Conservation (phyloP, 2,797 vertebrate genomes). For the Smutsia gigantea region DNA sequence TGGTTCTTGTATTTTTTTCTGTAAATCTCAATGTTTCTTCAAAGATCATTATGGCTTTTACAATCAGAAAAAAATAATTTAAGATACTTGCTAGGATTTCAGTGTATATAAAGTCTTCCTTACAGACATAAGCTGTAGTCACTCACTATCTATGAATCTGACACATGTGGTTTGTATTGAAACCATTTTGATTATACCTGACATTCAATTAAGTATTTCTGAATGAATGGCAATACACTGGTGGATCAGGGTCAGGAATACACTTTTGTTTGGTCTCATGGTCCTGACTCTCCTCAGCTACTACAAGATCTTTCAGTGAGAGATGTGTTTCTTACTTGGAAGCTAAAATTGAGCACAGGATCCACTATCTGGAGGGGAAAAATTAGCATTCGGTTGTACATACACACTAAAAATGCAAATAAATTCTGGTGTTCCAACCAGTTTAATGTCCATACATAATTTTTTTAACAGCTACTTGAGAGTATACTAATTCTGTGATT, state of each 20-base stretch:
- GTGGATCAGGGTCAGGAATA: not conserved
- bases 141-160: not conserved
- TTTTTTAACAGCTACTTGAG: not conserved
- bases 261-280: not conserved
- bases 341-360: not conserved
- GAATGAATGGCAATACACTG: not conserved
- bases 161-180: not conserved
- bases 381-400: not conserved
- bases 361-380: not conserved
- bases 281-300: not conserved
- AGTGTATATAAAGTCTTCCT: not conserved
- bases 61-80: not conserved
- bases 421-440: not conserved
- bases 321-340: not conserved
- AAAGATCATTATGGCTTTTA: slow-evolving; percentile 23
- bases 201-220: not conserved
- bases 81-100: not conserved
- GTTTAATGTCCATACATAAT: not conserved
- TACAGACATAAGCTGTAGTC: not conserved
- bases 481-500: slow-evolving; percentile 30
- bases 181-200: slow-evolving; percentile 4
- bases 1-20: slow-evolving; percentile 38
- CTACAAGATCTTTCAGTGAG: not conserved
- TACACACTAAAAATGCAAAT: not conserved
- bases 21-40: slow-evolving; percentile 2